Evolutionary conservation across 2,888 invertebrate species (phyloP).

Genomic region (Ashinkailepas kermadecensis): DNA sequence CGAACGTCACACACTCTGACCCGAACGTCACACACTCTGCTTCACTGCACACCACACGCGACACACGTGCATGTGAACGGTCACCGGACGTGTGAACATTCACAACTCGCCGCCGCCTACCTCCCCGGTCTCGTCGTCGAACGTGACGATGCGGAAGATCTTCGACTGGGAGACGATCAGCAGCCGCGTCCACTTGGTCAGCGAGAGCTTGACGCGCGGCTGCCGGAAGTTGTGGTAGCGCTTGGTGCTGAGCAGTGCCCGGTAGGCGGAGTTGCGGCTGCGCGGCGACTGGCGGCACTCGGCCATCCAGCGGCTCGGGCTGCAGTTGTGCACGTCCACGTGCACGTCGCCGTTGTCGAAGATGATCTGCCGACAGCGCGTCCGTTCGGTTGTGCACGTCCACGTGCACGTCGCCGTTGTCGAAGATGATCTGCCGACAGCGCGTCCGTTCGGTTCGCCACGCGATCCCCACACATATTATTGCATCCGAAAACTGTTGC

Average conservation of each 20-base stretch:
- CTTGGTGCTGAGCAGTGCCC: neutral
- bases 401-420: neutral
- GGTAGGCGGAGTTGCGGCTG: neutral
- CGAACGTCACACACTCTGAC: too few species aligned
- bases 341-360: constrained; percentile 5
- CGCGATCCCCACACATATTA: too few species aligned
- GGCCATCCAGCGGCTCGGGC: neutral
- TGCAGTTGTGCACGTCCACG: neutral
- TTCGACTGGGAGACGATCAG: constrained; percentile 7
- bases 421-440: neutral
- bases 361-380: neutral
- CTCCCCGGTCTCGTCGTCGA: neutral
- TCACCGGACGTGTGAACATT: too few species aligned
- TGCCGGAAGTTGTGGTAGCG: neutral
- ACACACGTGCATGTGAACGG: too few species aligned
- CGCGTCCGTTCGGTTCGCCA: too few species aligned
- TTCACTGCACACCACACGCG: too few species aligned
- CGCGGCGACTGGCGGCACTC: neutral
- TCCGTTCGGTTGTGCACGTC: neutral
- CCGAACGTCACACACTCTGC: too few species aligned
- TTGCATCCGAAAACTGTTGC: too few species aligned
- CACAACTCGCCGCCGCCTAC: too few species aligned
- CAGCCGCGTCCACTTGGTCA: neutral
- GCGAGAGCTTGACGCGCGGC: neutral
- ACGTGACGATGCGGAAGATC: constrained; percentile 9